Percentiles rank a stretch among this genome's conserved stretches.
phyloP scores from a whole-genome alignment of 2,113 vertebrate genomes.

The Heterocephalus glaber region DNA sequence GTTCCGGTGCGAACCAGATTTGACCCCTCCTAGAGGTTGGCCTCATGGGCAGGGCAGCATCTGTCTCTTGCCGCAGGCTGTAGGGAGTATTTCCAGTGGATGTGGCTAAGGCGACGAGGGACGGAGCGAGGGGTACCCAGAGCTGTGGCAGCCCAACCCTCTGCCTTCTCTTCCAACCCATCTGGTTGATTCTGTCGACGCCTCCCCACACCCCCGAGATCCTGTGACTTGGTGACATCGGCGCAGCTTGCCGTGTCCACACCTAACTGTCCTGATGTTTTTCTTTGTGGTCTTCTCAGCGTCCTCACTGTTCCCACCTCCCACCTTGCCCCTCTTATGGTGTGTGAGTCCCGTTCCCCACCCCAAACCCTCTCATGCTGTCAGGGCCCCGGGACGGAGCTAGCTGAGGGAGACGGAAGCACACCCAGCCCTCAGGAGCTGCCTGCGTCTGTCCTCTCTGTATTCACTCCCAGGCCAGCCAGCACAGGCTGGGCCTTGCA shows the following conservation, averaged over 20 bases:
- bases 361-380: not conserved
- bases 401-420: not conserved
- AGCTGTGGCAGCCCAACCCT: not conserved
- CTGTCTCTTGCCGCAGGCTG: accelerated
- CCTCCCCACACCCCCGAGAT: not conserved
- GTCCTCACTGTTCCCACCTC: not conserved
- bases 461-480: not conserved
- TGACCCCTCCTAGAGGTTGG: not conserved
- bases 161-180: not conserved
- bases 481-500: no score
- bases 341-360: not conserved
- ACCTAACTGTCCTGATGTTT: not conserved
- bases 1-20: not conserved
- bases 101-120: not conserved
- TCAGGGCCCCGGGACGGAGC: accelerated
- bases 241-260: not conserved
- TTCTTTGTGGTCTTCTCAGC: not conserved
- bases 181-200: not conserved
- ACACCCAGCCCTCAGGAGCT: not conserved
- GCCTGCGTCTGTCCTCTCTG: not conserved
- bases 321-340: not conserved
- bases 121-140: not conserved
- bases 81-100: not conserved
- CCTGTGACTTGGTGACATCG: not conserved
- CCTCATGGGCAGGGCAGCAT: not conserved